Base-by-base conservation (phyloP, 2,113 vertebrate species). In the Actenoides hombroni region DNA sequence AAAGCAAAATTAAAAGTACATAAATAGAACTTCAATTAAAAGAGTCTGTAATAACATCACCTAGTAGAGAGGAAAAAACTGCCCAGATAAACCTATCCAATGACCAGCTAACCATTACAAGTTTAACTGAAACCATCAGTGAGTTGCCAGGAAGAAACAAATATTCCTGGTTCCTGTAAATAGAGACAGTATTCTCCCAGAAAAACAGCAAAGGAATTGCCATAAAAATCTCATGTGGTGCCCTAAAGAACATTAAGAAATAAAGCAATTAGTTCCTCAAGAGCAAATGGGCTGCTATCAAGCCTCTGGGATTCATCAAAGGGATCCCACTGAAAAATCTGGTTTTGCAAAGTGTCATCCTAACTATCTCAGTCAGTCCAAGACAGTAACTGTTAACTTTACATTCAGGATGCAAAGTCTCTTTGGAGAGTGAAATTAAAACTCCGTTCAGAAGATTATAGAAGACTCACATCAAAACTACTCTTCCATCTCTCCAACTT, bases 1-100 rank as follows among this genome's bases (percentile, higher is more conserved):
- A 57, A 70, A 75, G 65, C 79, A 79, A 76, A 51, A 75, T 86
- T 14, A 44, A 71, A 88, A 68, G 74, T 37, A 73, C 1, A 6
- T 42, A 84, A 95, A 92, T 28, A 92, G 86, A 79, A 84, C 44
- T 84, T 57, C 53, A 37, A 65, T 71, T 84, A 51, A 40, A 90
- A 44, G 20, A 59, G 69, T 76, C 79, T 24, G 24, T 85, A 79
- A 44, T 11, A 69, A 79, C 53, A 84, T 71, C 69, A 69, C 69
- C 70, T 61, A 76, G 57, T 28, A 83, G 40, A 77, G 40, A 68
- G 49, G 44, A 51, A 29, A 77, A 89, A 59, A 60, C 16, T 18
- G 11, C 53, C 49, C 89, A 89, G 84, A 83, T 92, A 84, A 91
- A 92, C 54, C 90, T 71, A 91, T 75, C 92, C 92, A 96, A 83